phyloP scores from a whole-genome alignment of 2,888 invertebrate species.

The Scaeva pyrastri region DNA sequence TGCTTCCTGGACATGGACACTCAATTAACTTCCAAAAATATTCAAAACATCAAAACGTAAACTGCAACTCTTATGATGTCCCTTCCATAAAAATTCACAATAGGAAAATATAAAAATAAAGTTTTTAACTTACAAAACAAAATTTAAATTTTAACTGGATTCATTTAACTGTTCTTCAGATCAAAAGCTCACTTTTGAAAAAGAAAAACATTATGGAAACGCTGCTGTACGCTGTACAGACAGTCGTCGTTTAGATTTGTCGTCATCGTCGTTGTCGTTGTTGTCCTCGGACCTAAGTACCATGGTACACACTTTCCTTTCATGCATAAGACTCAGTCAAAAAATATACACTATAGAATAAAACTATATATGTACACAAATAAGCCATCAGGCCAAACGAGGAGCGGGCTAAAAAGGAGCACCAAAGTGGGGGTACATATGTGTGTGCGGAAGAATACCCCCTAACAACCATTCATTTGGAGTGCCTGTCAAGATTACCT shows the following conservation, averaged over 20 bases:
- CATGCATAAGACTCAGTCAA: conserved; percentile 21
- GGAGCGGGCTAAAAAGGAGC: not conserved
- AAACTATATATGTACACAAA: conserved; percentile 39
- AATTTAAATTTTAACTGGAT: conserved; percentile 31
- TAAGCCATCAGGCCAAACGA: conserved; percentile 24
- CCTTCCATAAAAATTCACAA: too few species aligned
- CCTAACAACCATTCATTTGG: conserved; percentile 72
- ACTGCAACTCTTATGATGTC: too few species aligned
- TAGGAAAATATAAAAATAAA: conserved; percentile 11
- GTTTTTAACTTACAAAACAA: conserved; percentile 37
- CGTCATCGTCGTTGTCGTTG: not conserved
- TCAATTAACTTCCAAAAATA: too few species aligned
- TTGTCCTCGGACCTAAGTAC: conserved; percentile 25
- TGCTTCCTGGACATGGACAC: too few species aligned
- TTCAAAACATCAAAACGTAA: too few species aligned
- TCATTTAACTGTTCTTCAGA: conserved; percentile 18
- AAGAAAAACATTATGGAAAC: not conserved
- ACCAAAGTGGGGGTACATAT: conserved; percentile 17
- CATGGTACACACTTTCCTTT: conserved; percentile 2
- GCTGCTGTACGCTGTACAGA: not conserved
- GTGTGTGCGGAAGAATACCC: conserved; percentile 50
- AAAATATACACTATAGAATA: conserved; percentile 20
- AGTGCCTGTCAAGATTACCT: conserved; percentile 75
- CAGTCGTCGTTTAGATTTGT: conserved; percentile 43
- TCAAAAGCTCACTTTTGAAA: not conserved